Evolutionary conservation across 2,797 vertebrate species (phyloP).

Genomic region (Typhlichthys eigenmanni): DNA sequence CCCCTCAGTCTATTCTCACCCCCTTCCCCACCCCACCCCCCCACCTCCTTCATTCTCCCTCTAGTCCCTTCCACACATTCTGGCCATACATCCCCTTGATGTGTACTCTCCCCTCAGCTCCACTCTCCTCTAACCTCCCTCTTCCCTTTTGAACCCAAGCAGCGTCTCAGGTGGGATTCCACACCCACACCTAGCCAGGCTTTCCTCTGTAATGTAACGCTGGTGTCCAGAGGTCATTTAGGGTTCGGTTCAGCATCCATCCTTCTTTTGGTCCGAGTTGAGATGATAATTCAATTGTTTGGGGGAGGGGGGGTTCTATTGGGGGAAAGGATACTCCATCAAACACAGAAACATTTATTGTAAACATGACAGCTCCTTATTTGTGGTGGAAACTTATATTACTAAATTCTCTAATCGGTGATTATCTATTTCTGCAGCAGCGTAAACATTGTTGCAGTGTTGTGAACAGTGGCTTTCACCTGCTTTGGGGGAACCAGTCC

Average conservation of each 20-base stretch:
- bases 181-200: conserved; percentile 14
- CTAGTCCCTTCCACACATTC: conserved; percentile 31
- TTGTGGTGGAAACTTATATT: neutral
- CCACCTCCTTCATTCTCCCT: neutral
- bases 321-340: neutral
- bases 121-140: conserved; percentile 16
- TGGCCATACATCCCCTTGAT: conserved; percentile 49
- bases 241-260: neutral
- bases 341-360: conserved; percentile 5
- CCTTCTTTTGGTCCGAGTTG: neutral
- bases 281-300: neutral
- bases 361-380: neutral
- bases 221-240: neutral
- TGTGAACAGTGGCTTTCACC: too few species aligned
- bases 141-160: conserved; percentile 43
- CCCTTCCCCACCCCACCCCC: conserved; percentile 36
- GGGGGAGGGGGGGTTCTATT: neutral
- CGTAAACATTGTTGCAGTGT: too few species aligned
- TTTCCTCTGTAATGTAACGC: conserved; percentile 17
- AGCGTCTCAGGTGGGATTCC: conserved; percentile 35
- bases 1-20: conserved; percentile 48
- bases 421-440: neutral
- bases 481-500: too few species aligned
- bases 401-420: neutral
- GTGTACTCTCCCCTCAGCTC: conserved; percentile 9